These are phyloP conservation scores for Avahi laniger DNA, from an alignment of 2,797 vertebrate species.

Conservation along the genomic window DNA sequence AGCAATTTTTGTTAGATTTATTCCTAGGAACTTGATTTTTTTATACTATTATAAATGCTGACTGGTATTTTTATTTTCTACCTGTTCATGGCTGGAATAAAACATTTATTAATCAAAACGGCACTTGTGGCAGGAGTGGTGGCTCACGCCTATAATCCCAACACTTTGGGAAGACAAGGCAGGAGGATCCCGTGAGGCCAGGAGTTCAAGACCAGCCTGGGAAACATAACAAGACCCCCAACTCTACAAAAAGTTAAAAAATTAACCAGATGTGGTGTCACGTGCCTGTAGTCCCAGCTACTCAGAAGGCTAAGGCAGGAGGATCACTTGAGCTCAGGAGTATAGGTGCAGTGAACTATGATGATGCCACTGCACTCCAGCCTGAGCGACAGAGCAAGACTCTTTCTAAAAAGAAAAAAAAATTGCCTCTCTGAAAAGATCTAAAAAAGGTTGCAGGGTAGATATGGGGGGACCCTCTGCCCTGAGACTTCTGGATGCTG, in stretches of 20 bases:
- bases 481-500: not conserved
- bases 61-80: not conserved
- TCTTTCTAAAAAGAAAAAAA: not conserved
- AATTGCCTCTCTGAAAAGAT: not conserved
- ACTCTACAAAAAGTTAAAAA: not conserved
- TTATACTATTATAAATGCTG: not conserved
- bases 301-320: not conserved
- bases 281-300: not conserved
- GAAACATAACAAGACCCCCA: not conserved
- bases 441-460: not conserved
- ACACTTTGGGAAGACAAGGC: not conserved
- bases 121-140: not conserved
- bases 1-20: conserved; percentile 13
- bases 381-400: not conserved
- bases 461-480: not conserved
- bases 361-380: not conserved
- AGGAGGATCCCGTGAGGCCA: not conserved
- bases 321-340: not conserved
- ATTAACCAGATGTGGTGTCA: not conserved
- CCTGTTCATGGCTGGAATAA: not conserved
- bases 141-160: not conserved
- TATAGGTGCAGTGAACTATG: not conserved
- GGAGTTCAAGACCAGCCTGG: not conserved
- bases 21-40: not conserved
- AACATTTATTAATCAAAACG: not conserved